Evolutionary conservation across 2,888 invertebrate species (phyloP).

Genomic region (Synanthedon formicaeformis): DNA sequence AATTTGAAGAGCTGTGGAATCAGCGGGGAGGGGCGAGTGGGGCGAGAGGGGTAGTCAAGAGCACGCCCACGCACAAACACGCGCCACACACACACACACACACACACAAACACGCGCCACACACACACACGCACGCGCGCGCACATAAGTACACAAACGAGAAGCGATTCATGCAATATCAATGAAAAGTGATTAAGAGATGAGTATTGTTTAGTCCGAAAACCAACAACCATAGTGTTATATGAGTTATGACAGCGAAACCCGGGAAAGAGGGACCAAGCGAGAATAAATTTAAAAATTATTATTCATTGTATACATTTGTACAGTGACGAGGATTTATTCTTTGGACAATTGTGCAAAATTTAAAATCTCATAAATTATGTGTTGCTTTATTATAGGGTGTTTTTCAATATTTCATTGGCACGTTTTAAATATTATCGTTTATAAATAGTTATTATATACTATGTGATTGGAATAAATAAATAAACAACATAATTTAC

Average conservation of each 20-base stretch:
- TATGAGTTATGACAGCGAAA: conserved; percentile 49
- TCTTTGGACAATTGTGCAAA: too few relatives aligned
- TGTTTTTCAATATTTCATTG: too few relatives aligned
- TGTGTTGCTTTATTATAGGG: too few relatives aligned
- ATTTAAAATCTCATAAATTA: too few relatives aligned
- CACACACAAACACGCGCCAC: conserved; percentile 6
- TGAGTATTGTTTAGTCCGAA: conserved; percentile 35
- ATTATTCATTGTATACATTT: background rate
- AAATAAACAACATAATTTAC: too few relatives aligned
- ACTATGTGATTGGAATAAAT: too few relatives aligned
- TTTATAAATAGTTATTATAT: too few relatives aligned
- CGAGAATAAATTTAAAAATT: conserved; percentile 9
- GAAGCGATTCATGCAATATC: conserved; percentile 45
- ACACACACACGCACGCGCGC: conserved; percentile 10
- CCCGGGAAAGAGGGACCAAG: conserved; percentile 42
- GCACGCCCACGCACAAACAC: conserved; percentile 9
- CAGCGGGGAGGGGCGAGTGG: conserved; percentile 33
- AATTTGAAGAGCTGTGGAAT: conserved; percentile 69
- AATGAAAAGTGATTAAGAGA: conserved; percentile 21
- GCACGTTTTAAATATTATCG: too few relatives aligned
- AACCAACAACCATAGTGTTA: conserved; percentile 44
- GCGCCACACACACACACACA: conserved; percentile 4
- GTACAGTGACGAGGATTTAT: too few relatives aligned
- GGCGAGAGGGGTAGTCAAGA: conserved; percentile 10
- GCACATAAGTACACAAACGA: conserved; percentile 14